Base-by-base conservation (phyloP, 1,140 invertebrate genomes). In the Globodera rostochiensis region DNA sequence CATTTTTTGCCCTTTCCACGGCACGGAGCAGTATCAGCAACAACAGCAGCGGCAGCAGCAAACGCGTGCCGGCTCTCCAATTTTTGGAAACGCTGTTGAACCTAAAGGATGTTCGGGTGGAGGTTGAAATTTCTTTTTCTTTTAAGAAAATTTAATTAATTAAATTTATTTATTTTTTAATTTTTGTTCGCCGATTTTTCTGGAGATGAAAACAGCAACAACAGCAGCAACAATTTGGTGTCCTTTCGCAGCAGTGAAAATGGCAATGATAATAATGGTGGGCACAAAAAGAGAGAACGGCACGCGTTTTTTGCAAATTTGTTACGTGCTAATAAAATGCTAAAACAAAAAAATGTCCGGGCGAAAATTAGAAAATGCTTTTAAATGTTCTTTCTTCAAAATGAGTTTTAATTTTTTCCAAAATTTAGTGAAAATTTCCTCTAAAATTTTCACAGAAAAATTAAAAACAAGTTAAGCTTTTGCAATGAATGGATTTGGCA, bases 71-170 rank as follows among this genome's bases (percentile, higher is more conserved):
- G 7, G 64, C 82, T 0, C 66, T 84, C 13, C 45, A 85, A 9
- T 85, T 85, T 77, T 74, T 84, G 50, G 83, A 84, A 64, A 81
- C 83, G 21, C 49, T 84, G n/a, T 67, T 84, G n/a, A 81, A 64
- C 64, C 57, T 84, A 15, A 85, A 82, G 53, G 69, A 82, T 76
- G 69, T 82, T 21, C 21, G 76, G 21, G 70, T 82, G 57, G 69
- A 82, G 66, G 66, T 83, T 21, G 53, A 9, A 19, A 6, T 1
- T 60, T 77, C 21, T 77, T 25, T 9, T 53, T 25, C 11, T 46
- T 70, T 4, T 13, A 73, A 73, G 2, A 46, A 73, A 70, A 15
- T n/a, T 13, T n/a, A 73, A 46, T 47, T n/a, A 21, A 76, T 76
- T 19, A 25, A 25, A 53, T 57, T 70, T 9, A n/a, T 70, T n/a